phyloP scores from a whole-genome alignment of 2,888 invertebrate species.

The Dryadula phaetusa region DNA sequence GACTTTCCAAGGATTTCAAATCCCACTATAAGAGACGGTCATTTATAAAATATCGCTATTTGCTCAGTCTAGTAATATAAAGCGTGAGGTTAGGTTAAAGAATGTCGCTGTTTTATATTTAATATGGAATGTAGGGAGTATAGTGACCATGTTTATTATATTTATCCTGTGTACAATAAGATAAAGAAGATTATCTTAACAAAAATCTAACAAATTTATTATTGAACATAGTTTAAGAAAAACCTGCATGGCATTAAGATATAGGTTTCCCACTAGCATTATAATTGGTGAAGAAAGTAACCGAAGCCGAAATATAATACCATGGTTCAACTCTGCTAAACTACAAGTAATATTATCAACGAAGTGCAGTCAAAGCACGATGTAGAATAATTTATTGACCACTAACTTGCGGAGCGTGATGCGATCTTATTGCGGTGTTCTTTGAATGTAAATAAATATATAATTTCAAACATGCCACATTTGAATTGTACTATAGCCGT shows the following conservation, averaged over 20 bases:
- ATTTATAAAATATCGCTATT: not conserved
- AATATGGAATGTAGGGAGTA: not conserved
- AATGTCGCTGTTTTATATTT: not conserved
- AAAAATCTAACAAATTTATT: not conserved
- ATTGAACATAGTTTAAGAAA: not conserved
- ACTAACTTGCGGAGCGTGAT: constrained; percentile 44
- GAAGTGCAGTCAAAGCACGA: constrained; percentile 43
- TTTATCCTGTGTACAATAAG: not conserved
- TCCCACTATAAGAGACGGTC: too few species aligned
- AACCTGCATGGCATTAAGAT: not conserved
- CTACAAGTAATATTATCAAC: constrained; percentile 38
- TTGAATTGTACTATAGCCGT: constrained; percentile 29
- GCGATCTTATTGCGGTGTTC: constrained; percentile 44
- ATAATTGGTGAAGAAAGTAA: constrained; percentile 25
- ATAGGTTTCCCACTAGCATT: constrained; percentile 1
- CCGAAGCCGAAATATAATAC: constrained; percentile 36
- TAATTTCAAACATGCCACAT: constrained; percentile 32
- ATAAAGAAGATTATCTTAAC: not conserved
- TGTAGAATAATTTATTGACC: constrained; percentile 42
- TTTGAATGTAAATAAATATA: constrained; percentile 45
- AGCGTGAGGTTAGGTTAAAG: not conserved
- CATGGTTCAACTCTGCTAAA: constrained; percentile 34
- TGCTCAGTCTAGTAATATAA: not conserved
- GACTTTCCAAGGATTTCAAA: too few species aligned
- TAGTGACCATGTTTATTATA: not conserved